These are phyloP conservation scores for Cyphomyrmex costatus DNA, from an alignment of 1,140 invertebrate genomes.

Conservation along the genomic window DNA sequence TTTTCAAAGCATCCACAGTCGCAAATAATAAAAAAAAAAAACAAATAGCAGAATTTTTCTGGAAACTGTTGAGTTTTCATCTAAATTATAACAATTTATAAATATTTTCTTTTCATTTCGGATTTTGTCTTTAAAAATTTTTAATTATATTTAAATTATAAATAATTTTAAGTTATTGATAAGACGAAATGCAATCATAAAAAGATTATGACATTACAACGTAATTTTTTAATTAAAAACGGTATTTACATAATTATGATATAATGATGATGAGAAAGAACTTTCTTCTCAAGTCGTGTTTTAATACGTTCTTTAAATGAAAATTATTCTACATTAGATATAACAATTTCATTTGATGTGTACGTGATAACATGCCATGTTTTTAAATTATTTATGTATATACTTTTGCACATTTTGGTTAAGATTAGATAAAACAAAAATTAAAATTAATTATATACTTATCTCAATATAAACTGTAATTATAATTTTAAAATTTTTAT, in stretches of 20 bases:
- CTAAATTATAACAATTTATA: conserved; percentile 2
- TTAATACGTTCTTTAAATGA: not conserved
- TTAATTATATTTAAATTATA: too few species aligned
- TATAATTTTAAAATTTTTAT: not conserved
- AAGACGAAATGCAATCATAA: not conserved
- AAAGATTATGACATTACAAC: not conserved
- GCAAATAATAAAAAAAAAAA: not conserved
- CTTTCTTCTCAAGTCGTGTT: not conserved
- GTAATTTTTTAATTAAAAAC: conserved; percentile 32
- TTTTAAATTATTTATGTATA: conserved; percentile 6
- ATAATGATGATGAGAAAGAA: not conserved
- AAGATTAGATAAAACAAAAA: not conserved
- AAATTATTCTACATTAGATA: not conserved
- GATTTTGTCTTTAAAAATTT: not conserved
- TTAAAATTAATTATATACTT: conserved; percentile 16
- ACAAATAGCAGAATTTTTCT: not conserved
- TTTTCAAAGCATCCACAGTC: conserved; percentile 1
- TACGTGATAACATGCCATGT: not conserved
- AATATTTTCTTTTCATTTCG: not conserved
- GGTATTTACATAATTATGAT: not conserved
- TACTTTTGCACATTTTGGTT: not conserved
- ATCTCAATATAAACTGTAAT: not conserved
- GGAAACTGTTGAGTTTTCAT: not conserved
- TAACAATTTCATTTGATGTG: not conserved
- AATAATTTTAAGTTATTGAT: not conserved